These are phyloP conservation scores for Phataginus tetradactyla DNA, from an alignment of 2,797 vertebrate genomes.

Conservation along the genomic window DNA sequence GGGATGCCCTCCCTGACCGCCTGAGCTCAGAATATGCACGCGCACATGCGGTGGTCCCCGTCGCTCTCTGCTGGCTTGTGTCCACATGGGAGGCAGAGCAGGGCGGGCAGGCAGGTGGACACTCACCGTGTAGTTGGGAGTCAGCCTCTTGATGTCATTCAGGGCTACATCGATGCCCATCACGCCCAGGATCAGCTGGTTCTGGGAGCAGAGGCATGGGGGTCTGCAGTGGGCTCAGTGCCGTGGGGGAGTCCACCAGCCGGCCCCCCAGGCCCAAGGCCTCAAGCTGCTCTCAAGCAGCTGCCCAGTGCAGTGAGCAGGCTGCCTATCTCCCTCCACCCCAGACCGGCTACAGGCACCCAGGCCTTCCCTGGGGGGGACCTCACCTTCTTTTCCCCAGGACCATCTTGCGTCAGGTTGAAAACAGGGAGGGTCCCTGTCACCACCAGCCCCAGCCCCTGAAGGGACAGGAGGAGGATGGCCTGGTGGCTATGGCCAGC, in stretches of 20 bases:
- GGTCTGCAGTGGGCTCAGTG: background rate
- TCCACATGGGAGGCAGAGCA: background rate
- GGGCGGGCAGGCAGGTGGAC: accelerated
- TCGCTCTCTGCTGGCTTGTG: background rate
- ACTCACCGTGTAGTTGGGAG: conserved; percentile 95
- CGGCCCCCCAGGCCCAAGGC: too few species aligned
- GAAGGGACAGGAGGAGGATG: conserved; percentile 51
- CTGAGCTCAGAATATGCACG: background rate
- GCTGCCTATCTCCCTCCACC: background rate
- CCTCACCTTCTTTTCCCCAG: conserved; percentile 88
- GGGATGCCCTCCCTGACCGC: background rate
- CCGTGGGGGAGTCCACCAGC: background rate
- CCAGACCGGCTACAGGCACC: background rate
- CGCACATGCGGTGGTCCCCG: background rate
- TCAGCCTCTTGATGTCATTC: conserved; percentile 97
- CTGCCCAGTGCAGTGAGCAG: too few species aligned
- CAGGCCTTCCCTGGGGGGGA: background rate
- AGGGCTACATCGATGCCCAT: conserved; percentile 98
- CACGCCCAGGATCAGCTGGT: conserved; percentile 98
- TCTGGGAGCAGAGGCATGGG: conserved; percentile 86
- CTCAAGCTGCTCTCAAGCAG: too few species aligned
- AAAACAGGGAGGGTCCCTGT: conserved; percentile 98
- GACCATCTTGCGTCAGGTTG: conserved; percentile 94
- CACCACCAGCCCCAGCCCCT: conserved; percentile 98
- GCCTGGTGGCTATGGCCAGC: background rate